A percentile compares a stretch with the other conserved stretches of the same genome.
Evolutionary conservation across 2,113 vertebrate species (phyloP).

Genomic region (Scatophagus argus): DNA sequence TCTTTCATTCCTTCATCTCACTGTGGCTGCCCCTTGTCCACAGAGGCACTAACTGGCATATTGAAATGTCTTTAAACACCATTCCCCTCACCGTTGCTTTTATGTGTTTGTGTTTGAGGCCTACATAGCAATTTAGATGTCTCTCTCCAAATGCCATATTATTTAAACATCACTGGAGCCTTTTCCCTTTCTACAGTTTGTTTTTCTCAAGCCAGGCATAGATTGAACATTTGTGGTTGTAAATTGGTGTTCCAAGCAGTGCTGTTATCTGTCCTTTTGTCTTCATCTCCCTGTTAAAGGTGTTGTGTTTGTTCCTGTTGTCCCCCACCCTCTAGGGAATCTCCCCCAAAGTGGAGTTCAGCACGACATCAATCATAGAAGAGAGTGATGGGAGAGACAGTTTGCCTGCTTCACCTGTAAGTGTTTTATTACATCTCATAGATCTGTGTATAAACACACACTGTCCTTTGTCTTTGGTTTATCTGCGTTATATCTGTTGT

Average conservation of each 20-base stretch:
- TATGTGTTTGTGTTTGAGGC: constrained; percentile 69
- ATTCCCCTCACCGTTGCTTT: constrained; percentile 51
- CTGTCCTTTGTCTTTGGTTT: background rate
- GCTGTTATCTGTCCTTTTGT: constrained; percentile 66
- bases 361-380: constrained; percentile 90
- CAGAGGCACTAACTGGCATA: constrained; percentile 45
- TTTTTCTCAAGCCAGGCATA: constrained; percentile 61
- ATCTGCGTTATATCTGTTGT: background rate
- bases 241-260: constrained; percentile 68
- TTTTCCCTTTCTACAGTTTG: constrained; percentile 66
- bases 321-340: constrained; percentile 87
- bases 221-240: constrained; percentile 69
- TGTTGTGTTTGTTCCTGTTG: constrained; percentile 61
- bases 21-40: constrained; percentile 31
- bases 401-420: constrained; percentile 71
- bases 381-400: constrained; percentile 83
- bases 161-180: constrained; percentile 77
- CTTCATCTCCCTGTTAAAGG: constrained; percentile 62
- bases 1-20: constrained; percentile 37
- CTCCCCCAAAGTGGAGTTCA: constrained; percentile 94
- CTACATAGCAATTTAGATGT: constrained; percentile 73
- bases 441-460: background rate
- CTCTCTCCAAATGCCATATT: constrained; percentile 74
- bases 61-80: constrained; percentile 72
- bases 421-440: constrained; percentile 56